Percentiles rank a stretch among this genome's conserved stretches.
Conservation (phyloP, 2,113 vertebrate genomes). For the Ptilonorhynchus violaceus region DNA sequence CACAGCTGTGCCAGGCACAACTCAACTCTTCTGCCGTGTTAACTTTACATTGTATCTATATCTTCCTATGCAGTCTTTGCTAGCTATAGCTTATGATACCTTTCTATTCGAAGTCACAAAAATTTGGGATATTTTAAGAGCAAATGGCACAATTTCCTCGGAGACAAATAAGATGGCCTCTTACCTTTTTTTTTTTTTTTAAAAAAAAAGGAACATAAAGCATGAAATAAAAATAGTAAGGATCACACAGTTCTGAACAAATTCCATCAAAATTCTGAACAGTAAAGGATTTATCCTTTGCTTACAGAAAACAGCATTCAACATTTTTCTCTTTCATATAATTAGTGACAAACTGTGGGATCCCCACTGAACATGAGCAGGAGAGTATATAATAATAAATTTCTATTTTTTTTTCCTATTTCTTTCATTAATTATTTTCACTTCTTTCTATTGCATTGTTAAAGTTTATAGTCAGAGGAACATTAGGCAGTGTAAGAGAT, state of each 20-base stretch:
- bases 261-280: background rate
- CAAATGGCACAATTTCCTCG: background rate
- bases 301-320: background rate
- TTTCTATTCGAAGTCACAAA: background rate
- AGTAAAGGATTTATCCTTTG: background rate
- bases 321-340: background rate
- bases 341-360: background rate
- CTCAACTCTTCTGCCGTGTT: background rate
- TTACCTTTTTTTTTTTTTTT: background rate
- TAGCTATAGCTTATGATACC: background rate
- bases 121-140: background rate
- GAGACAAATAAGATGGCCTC: accelerated
- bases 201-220: background rate
- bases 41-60: background rate
- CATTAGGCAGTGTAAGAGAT: background rate
- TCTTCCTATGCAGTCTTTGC: background rate
- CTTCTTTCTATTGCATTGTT: background rate
- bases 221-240: background rate
- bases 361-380: background rate
- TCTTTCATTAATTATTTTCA: background rate
- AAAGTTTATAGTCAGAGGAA: background rate
- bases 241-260: background rate
- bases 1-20: background rate
- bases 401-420: background rate
- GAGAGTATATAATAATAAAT: background rate